Conservation (phyloP, 2,797 vertebrate genomes). For the Gymnocypris eckloni region DNA sequence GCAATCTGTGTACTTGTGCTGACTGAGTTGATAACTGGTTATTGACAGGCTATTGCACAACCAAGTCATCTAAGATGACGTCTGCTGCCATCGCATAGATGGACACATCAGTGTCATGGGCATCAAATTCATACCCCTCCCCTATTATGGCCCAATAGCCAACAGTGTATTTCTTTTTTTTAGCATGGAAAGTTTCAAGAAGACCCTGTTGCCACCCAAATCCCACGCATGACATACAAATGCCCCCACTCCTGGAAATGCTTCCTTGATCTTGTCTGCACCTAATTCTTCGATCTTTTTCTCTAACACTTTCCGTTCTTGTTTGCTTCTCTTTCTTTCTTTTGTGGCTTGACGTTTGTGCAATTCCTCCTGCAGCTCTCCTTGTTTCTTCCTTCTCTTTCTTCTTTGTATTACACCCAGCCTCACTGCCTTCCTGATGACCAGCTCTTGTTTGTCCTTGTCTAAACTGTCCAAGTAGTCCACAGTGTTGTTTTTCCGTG, state of each 20-base stretch:
- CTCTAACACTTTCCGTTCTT: not conserved
- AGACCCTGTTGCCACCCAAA: not conserved
- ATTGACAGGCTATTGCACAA: no score
- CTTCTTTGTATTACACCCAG: not conserved
- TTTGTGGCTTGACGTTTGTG: not conserved
- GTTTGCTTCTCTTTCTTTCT: not conserved
- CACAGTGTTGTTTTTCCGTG: not conserved
- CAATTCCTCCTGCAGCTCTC: not conserved
- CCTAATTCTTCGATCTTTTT: not conserved
- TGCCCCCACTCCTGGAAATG: not conserved
- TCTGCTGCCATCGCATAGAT: no score
- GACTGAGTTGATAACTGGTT: no score
- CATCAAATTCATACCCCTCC: not conserved
- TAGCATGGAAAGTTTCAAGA: not conserved
- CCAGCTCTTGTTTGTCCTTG: not conserved
- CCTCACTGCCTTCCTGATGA: not conserved
- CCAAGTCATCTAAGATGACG: no score
- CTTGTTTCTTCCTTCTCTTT: conserved; percentile 1
- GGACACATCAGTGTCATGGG: not conserved
- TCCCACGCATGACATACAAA: not conserved
- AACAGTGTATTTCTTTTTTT: not conserved
- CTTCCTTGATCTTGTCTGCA: not conserved
- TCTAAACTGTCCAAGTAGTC: not conserved
- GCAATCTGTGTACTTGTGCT: no score
- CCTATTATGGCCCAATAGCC: not conserved